phyloP scores from a whole-genome alignment of 2,113 vertebrate species.

The Neogale vison region DNA sequence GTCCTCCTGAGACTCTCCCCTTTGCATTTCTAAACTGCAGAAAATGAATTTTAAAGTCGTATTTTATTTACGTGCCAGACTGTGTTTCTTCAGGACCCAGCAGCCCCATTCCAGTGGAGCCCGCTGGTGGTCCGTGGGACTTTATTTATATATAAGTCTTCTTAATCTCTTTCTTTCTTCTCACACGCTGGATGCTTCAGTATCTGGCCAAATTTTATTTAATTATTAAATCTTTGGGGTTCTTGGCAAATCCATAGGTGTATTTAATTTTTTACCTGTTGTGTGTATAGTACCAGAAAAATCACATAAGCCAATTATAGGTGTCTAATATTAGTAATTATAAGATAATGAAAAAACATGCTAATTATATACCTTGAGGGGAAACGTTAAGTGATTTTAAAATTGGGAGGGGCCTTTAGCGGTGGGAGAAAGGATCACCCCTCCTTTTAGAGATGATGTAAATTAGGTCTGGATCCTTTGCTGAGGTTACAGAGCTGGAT shows the following conservation, averaged over 20 bases:
- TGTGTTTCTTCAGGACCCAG: fast-evolving
- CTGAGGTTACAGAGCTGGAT: not conserved
- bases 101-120: fast-evolving
- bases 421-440: too few species aligned
- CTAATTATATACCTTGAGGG: fast-evolving
- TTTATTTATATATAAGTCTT: too few species aligned
- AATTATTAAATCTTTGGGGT: not conserved
- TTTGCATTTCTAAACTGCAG: not conserved
- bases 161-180: not conserved
- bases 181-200: not conserved
- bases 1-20: fast-evolving
- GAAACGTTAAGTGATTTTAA: not conserved
- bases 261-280: not conserved
- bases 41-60: not conserved
- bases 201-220: not conserved
- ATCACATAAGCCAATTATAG: not conserved
- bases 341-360: not conserved
- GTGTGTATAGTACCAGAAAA: not conserved
- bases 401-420: not conserved
- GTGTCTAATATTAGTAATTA: not conserved
- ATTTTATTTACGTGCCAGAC: fast-evolving
- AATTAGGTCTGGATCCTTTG: not conserved
- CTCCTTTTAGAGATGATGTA: not conserved
- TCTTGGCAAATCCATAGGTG: not conserved
- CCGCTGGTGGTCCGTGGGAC: fast-evolving